A percentile compares a stretch with the other conserved stretches of the same genome.
Evolutionary conservation across 2,797 vertebrate genomes (phyloP).

Genomic region (Synanceia verrucosa): DNA sequence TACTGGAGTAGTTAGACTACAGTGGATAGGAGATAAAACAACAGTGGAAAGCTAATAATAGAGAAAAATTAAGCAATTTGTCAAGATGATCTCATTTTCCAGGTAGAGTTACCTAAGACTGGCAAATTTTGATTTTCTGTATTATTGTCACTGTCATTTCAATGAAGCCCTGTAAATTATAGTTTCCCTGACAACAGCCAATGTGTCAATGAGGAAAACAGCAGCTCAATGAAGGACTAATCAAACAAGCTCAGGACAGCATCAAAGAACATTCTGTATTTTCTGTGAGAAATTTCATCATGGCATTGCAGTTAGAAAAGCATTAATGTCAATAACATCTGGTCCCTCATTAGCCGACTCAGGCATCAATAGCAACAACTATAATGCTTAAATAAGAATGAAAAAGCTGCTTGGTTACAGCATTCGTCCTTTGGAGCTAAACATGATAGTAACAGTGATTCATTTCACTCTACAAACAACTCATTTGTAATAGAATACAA

Average conservation of each 20-base stretch:
- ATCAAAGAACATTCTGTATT: not conserved
- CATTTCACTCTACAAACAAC: not conserved
- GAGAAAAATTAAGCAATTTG: not conserved
- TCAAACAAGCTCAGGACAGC: not conserved
- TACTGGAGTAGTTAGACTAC: too few species aligned
- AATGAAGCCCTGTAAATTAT: not conserved
- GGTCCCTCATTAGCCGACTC: not conserved
- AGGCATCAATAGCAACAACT: not conserved
- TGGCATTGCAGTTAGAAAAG: not conserved
- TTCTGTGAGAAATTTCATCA: not conserved
- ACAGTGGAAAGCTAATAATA: not conserved
- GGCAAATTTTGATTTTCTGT: not conserved
- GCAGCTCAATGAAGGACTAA: not conserved
- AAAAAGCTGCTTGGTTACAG: not conserved
- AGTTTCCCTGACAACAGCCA: conserved; percentile 19
- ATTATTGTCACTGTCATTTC: not conserved
- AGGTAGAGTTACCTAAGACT: not conserved
- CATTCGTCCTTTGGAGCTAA: not conserved
- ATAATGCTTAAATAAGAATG: not conserved
- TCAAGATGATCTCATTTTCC: not conserved
- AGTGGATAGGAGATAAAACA: too few species aligned
- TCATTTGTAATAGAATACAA: not conserved
- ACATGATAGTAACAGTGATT: not conserved
- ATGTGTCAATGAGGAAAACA: not conserved
- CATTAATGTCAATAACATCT: not conserved